These are phyloP conservation scores for Lithosia quadra DNA, from an alignment of 2,888 invertebrate species.

Conservation along the genomic window DNA sequence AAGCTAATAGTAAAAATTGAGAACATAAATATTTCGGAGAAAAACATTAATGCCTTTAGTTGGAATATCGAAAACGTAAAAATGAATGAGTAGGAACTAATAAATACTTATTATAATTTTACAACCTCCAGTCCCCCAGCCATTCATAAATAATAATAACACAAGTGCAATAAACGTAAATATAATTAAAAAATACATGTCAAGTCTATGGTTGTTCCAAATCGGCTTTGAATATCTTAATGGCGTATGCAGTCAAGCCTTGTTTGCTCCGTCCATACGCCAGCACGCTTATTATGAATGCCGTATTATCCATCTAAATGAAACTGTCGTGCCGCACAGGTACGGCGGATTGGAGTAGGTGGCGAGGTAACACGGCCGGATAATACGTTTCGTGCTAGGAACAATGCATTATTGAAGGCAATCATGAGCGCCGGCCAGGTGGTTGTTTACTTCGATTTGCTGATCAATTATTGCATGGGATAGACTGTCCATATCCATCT, in stretches of 20 bases:
- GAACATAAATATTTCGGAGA: constrained; percentile 43
- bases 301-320: constrained; percentile 54
- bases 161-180: constrained; percentile 49
- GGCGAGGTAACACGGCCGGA: constrained; percentile 49
- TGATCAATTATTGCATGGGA: constrained; percentile 76
- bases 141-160: constrained; percentile 49
- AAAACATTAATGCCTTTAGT: constrained; percentile 35
- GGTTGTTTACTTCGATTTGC: constrained; percentile 76
- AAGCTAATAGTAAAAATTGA: too few relatives aligned
- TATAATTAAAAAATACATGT: constrained; percentile 67
- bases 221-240: constrained; percentile 76
- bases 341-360: constrained; percentile 33
- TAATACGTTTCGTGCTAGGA: constrained; percentile 71
- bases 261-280: constrained; percentile 69
- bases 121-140: constrained; percentile 25
- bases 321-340: constrained; percentile 42
- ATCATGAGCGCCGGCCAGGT: constrained; percentile 74
- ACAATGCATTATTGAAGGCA: constrained; percentile 80
- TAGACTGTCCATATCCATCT: constrained; percentile 47
- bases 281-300: constrained; percentile 67
- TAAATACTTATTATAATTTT: constrained; percentile 60
- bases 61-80: constrained; percentile 21
- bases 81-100: constrained; percentile 46
- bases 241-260: constrained; percentile 74
- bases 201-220: constrained; percentile 61